phyloP scores from a whole-genome alignment of 1,140 invertebrate species.

The Habropoda laboriosa region DNA sequence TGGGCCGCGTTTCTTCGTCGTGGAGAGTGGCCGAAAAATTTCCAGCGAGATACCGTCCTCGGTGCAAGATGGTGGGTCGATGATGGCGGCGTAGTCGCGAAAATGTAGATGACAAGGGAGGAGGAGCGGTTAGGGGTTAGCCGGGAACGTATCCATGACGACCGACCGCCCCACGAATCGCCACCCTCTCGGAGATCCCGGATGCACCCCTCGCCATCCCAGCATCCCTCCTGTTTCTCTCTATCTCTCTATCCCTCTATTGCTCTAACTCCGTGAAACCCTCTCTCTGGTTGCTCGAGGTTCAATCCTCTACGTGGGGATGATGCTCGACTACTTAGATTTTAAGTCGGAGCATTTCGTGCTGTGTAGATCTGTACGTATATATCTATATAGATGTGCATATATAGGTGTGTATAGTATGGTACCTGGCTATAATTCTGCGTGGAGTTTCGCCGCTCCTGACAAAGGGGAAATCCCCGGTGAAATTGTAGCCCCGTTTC shows the following conservation, averaged over 20 bases:
- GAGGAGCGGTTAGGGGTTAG: constrained; percentile 75
- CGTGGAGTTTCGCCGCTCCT: constrained; percentile 29
- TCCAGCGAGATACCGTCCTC: constrained; percentile 31
- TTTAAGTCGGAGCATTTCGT: constrained; percentile 60
- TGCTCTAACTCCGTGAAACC: constrained; percentile 6
- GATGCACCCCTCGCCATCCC: constrained; percentile 72
- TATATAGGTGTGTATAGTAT: background rate
- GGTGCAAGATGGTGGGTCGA: constrained; percentile 81
- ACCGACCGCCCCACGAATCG: constrained; percentile 80
- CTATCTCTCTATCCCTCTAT: constrained; percentile 2
- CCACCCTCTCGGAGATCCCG: constrained; percentile 76
- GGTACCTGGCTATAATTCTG: constrained; percentile 58
- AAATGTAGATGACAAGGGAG: constrained; percentile 68
- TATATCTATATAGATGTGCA: background rate
- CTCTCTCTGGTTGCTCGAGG: constrained; percentile 42
- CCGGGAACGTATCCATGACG: constrained; percentile 79
- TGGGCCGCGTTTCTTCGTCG: background rate
- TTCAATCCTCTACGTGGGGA: constrained; percentile 20
- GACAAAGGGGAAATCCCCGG: constrained; percentile 51
- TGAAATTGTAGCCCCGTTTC: constrained; percentile 41
- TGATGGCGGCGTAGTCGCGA: constrained; percentile 78
- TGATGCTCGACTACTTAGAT: constrained; percentile 54
- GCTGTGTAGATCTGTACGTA: constrained; percentile 32
- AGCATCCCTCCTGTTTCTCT: constrained; percentile 59
- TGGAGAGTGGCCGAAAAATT: constrained; percentile 51